Base-by-base conservation (phyloP, 2,888 invertebrate species). In the Diogma glabrata region DNA sequence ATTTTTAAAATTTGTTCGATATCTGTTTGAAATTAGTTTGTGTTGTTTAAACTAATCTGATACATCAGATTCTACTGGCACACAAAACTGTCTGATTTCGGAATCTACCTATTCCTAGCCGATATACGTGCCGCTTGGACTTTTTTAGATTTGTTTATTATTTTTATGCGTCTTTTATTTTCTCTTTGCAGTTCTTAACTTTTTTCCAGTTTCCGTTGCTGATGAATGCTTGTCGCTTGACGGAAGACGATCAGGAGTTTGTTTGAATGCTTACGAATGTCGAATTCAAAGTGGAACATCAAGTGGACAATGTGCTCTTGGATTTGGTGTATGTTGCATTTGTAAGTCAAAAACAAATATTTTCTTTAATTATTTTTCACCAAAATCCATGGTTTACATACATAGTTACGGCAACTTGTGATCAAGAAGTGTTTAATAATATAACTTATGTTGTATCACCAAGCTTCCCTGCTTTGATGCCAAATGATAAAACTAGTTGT, bases 211-310 rank as follows among this genome's bases (percentile, higher is more conserved):
- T 52, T 86, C 88, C 2, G 85, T 85, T 4, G 87, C 85, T 69
- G 79, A 84, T 45, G 88, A 89, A 67, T 89, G 89, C 61, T 67
- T 78, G 55, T 81, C 88, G 0, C 72, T 77, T 57, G 82, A 83
- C 60, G 81, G 81, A 17, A 75, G 84, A 58, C 75, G 85, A 50
- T 67, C 74, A 59, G 89, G 89, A 51, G 77, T 82, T 60, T 89
- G 89, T 67, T 78, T 88, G 70, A 89, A 89, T 70, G 79, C 84
- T 16, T 89, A 89, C 69, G 87, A 88, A 67, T 89, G 89, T 59
- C 75, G 83, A 10, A 82, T 85, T 61, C 77, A 86, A 60, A 81
- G 81, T 36, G 79, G 79, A 8, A 66, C 65, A 20, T 80, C 87
- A 1, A 76, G 79, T 30, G 89, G 89, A 0, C 79, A 82, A 59